Evolutionary conservation across 2,113 vertebrate genomes (phyloP).

Genomic region (Hepsetus odoe): DNA sequence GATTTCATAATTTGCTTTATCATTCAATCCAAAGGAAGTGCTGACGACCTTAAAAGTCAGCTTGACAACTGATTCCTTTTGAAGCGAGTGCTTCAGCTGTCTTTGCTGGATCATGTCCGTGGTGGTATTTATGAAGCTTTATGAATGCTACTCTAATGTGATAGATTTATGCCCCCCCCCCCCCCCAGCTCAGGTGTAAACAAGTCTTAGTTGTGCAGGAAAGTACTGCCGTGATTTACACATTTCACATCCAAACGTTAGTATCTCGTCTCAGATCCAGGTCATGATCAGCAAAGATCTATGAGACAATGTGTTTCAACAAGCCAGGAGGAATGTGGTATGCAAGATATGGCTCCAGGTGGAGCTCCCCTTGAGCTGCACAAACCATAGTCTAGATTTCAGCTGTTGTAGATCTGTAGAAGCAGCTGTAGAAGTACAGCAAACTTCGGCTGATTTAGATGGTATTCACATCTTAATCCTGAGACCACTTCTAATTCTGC

Average conservation of each 20-base stretch:
- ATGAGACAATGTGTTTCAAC: conserved; percentile 49
- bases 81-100: too few relatives aligned
- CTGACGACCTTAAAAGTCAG: too few relatives aligned
- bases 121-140: too few relatives aligned
- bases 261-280: not conserved
- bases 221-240: not conserved
- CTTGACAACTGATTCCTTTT: too few relatives aligned
- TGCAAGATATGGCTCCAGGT: conserved; percentile 12
- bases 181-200: not conserved
- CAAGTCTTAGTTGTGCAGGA: not conserved
- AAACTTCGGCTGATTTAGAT: not conserved
- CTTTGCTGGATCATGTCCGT: too few relatives aligned
- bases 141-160: too few relatives aligned
- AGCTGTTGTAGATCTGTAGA: not conserved
- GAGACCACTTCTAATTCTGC: not conserved
- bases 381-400: not conserved
- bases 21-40: too few relatives aligned
- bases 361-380: not conserved
- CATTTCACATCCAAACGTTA: not conserved
- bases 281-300: not conserved
- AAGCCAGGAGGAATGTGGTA: conserved; percentile 47
- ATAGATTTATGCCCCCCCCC: too few relatives aligned
- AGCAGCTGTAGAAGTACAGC: not conserved
- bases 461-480: not conserved
- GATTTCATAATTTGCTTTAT: too few relatives aligned